These are phyloP conservation scores for Pachydiplax longipennis DNA, from an alignment of 2,888 invertebrate species.

Conservation along the genomic window DNA sequence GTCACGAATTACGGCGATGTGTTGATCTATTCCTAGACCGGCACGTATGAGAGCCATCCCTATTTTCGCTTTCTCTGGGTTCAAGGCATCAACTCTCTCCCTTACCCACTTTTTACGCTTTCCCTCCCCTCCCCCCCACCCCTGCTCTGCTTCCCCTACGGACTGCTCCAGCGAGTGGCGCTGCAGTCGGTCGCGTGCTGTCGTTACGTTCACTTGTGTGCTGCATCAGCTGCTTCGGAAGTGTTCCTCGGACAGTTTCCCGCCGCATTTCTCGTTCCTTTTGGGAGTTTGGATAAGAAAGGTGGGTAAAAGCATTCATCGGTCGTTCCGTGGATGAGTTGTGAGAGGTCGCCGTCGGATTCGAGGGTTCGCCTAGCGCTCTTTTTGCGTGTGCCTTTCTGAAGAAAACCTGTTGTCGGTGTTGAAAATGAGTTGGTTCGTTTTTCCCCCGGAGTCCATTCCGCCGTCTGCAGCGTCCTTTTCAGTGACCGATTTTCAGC, in stretches of 20 bases:
- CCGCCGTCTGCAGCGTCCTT: too few relatives aligned
- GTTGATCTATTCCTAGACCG: not conserved
- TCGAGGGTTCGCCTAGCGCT: too few relatives aligned
- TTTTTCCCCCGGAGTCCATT: too few relatives aligned
- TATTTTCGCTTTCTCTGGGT: slow-evolving; percentile 15
- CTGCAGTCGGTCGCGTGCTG: slow-evolving; percentile 31
- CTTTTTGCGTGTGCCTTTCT: too few relatives aligned
- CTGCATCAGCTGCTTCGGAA: not conserved
- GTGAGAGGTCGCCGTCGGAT: too few relatives aligned
- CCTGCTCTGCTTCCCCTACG: not conserved
- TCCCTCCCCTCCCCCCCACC: not conserved
- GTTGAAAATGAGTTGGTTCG: too few relatives aligned
- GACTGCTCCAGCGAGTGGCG: not conserved
- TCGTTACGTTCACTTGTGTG: not conserved
- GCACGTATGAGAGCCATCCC: not conserved
- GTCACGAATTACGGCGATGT: not conserved
- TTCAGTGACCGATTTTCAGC: too few relatives aligned
- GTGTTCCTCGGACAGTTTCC: not conserved
- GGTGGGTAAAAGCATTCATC: not conserved
- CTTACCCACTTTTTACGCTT: not conserved
- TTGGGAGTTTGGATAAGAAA: not conserved
- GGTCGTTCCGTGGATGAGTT: too few relatives aligned
- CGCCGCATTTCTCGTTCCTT: not conserved
- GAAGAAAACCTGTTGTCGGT: too few relatives aligned
- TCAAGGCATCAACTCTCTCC: not conserved